A percentile compares a stretch with the other conserved stretches of the same genome.
Evolutionary conservation across 2,113 vertebrate genomes (phyloP).

Genomic region (Pachypanchax playfairii): DNA sequence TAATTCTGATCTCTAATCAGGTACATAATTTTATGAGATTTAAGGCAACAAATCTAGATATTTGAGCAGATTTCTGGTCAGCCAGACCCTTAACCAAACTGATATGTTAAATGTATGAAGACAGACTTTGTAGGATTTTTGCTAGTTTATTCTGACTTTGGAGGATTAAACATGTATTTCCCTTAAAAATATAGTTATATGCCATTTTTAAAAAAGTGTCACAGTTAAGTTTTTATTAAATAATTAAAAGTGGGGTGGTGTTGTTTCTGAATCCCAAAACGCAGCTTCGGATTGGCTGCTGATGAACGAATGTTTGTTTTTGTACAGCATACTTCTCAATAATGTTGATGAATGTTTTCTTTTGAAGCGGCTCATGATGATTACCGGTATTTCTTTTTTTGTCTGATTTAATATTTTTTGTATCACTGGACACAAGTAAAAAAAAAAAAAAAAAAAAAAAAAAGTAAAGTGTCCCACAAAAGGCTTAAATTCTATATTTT

Average conservation of each 20-base stretch:
- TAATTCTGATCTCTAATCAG: slow-evolving; percentile 67
- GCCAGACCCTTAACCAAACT: slow-evolving; percentile 31
- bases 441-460: too few species aligned
- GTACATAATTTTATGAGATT: slow-evolving; percentile 71
- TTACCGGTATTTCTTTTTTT: too few species aligned
- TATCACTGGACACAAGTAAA: neutral
- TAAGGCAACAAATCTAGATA: slow-evolving; percentile 51
- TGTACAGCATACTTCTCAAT: neutral
- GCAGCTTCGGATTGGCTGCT: slow-evolving; percentile 3
- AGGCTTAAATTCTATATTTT: slow-evolving; percentile 10
- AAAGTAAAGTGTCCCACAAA: slow-evolving; percentile 7
- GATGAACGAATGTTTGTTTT: slow-evolving; percentile 19
- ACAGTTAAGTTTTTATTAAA: slow-evolving; percentile 73
- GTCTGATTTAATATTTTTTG: neutral
- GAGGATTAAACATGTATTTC: slow-evolving; percentile 34
- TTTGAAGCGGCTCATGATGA: neutral
- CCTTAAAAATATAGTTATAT: slow-evolving; percentile 48
- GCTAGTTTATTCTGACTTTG: slow-evolving; percentile 25
- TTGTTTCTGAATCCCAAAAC: slow-evolving; percentile 33
- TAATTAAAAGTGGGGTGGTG: slow-evolving; percentile 55
- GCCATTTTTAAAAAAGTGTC: slow-evolving; percentile 60
- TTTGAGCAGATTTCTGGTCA: slow-evolving; percentile 64
- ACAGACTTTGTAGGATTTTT: slow-evolving; percentile 36
- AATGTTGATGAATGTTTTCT: slow-evolving; percentile 5
- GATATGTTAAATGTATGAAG: slow-evolving; percentile 46